Base-by-base conservation (phyloP, 2,113 vertebrate species). In the Hippocampus mohnikei region DNA sequence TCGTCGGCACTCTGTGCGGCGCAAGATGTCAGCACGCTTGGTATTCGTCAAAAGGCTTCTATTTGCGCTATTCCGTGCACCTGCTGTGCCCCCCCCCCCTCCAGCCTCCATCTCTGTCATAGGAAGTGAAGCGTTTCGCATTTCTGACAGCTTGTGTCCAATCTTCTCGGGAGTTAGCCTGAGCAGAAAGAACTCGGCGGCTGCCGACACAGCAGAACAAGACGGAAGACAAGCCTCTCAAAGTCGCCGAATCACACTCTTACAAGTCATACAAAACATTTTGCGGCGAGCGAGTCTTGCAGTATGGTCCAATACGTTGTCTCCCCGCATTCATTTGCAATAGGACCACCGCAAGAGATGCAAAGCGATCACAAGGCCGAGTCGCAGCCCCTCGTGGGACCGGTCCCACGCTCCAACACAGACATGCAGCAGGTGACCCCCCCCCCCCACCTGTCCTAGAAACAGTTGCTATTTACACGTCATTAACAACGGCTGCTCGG, bases 401-500 rank as follows among this genome's bases (percentile, higher is more conserved):
- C 50, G 16, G 40, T 42, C 48, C 62, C 55, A 72, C 50, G 70
- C 64, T 83, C 62, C 66, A 46, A 25, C 60, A 76, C 75, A 73
- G 81, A 59, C 70, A 58, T 67, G 79, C 71, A 87, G 76, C 85
- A 88, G 85, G 85, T 91, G 89, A 89, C 78, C 82, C 69, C 74
- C 73, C 82, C 62, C 75, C 73, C 42, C 29, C n/a, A n/a, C n/a
- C 20, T 3, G 71, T 84, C 86, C 84, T 89, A 75, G 83, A 90
- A 85, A 90, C 90, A 77, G 91, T 91, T 90, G 89, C 86, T 90
- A 75, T 89, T 89, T 91, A 76, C 81, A 75, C 20, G 33, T 55
- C 81, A 87, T 88, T 82, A 88, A 78, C 75, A 70, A 41, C n/a
- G 21, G 60, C 53, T 56, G 75, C 73, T 73, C 67, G 70, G 66